A percentile compares a stretch with the other conserved stretches of the same genome.
Conservation (phyloP, 1,140 invertebrate species). For the Psilanteris sp. region DNA sequence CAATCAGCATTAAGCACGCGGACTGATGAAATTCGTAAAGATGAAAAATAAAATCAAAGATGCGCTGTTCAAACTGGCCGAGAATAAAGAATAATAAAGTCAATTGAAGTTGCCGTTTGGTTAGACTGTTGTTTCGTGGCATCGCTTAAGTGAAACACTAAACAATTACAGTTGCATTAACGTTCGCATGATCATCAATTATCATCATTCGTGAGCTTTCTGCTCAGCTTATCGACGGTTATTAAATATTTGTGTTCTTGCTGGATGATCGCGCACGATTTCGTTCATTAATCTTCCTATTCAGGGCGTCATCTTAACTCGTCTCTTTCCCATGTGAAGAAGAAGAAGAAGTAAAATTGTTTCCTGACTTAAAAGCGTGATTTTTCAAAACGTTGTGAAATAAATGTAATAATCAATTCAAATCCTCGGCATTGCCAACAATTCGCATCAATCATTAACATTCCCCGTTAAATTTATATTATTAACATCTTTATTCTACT, state of each 20-base stretch:
- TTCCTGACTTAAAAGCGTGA: constrained; percentile 14
- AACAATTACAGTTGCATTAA: neutral
- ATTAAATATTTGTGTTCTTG: constrained; percentile 30
- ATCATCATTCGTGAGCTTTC: constrained; percentile 5
- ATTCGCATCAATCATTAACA: constrained; percentile 38
- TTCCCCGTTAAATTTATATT: constrained; percentile 7
- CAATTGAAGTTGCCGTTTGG: too few relatives aligned
- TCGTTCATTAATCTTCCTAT: constrained; percentile 27
- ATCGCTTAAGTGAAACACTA: neutral
- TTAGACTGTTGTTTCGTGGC: too few relatives aligned
- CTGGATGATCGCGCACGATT: constrained; percentile 18
- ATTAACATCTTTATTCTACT: too few relatives aligned
- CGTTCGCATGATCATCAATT: constrained; percentile 7
- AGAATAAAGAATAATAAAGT: too few relatives aligned
- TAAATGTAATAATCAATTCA: constrained; percentile 26
- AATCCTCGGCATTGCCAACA: constrained; percentile 12
- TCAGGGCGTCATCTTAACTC: constrained; percentile 14
- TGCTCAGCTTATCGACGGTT: constrained; percentile 13
- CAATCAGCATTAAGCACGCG: too few relatives aligned
- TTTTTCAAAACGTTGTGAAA: constrained; percentile 20
- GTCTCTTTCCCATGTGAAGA: constrained; percentile 7
- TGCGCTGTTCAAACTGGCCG: too few relatives aligned
- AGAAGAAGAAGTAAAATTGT: constrained; percentile 22
- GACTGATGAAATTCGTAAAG: too few relatives aligned
- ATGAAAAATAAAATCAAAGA: too few relatives aligned